Evolutionary conservation across 2,113 vertebrate species (phyloP).

Genomic region (Ctenodactylus gundi): DNA sequence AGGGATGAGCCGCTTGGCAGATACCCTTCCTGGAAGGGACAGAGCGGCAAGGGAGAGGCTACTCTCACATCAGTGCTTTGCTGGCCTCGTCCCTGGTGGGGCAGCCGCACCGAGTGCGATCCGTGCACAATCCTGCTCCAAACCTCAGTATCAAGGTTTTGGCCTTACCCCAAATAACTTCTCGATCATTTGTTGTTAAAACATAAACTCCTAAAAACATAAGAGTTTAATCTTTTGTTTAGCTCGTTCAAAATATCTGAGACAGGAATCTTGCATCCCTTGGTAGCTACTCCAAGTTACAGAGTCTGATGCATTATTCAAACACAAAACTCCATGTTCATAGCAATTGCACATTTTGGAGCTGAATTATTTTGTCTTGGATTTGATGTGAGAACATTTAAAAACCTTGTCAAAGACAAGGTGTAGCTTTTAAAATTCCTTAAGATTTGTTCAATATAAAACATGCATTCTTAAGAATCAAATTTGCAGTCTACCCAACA

Average conservation of each 20-base stretch:
- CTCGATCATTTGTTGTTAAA: not conserved
- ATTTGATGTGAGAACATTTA: not conserved
- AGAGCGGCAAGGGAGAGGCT: not conserved
- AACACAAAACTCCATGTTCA: not conserved
- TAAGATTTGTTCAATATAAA: not conserved
- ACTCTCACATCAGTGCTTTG: not conserved
- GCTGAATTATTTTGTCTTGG: not conserved
- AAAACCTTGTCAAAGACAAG: not conserved
- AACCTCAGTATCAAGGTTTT: not conserved
- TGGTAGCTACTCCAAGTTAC: not conserved
- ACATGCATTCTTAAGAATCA: not conserved
- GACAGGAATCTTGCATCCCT: not conserved
- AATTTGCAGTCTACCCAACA: not conserved
- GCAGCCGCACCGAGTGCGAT: not conserved
- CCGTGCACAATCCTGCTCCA: not conserved
- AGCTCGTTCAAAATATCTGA: not conserved
- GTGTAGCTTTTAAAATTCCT: not conserved
- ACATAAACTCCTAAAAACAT: not conserved
- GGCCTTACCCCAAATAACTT: not conserved
- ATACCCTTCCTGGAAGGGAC: not conserved
- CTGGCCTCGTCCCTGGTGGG: not conserved
- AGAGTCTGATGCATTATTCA: not conserved
- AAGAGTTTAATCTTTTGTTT: not conserved
- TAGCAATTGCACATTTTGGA: not conserved
- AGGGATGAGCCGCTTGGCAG: conserved; percentile 34